Base-by-base conservation (phyloP, 1,140 invertebrate species). In the Plodia interpunctella region DNA sequence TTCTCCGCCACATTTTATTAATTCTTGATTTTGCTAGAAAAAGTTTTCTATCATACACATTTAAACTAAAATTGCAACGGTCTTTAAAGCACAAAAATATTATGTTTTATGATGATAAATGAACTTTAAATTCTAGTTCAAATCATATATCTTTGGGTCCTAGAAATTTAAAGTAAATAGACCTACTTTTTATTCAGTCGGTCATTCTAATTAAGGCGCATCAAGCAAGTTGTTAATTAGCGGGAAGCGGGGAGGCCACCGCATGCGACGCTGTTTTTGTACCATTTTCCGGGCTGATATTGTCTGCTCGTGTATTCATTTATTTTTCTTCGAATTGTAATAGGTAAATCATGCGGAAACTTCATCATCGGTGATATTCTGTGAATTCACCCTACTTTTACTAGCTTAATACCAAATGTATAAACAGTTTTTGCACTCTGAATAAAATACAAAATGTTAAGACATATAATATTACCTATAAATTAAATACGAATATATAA, bases 141-240 rank as follows among this genome's bases (percentile, higher is more conserved):
- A 6, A 25, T 6, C 21, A 11, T 5, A 32, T 9, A 32, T 32
- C 10, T 32, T 32, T 32, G 30, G 30, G 10, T 11, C 3, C 11
- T 5, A 25, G 6, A 25, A 25, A 32, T 32, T 3, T 32, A 32
- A 10, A 32, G 1, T 32, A 8, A 10, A 32, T 10, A n/a, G n/a
- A n/a, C n/a, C n/a, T n/a, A n/a, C n/a, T 3, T 15, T 10, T 10
- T 15, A 15, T 44, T 44, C 13, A 5, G 38, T 15, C 38, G 38
- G 38, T 9, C 30, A 32, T 44, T 44, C 8, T 44, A 44, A 44
- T 44, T 1, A 44, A 44, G n/a, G 38, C 38, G 15, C 38, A 44
- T 44, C 38, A 44, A 15, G 38, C 38, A 44, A 44, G 38, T 44
- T 44, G 10, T 17, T 44, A 44, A 44, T 44, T 44, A 44, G 38